Conservation (phyloP, 2,797 vertebrate genomes). For the Pipistrellus pipistrellus region DNA sequence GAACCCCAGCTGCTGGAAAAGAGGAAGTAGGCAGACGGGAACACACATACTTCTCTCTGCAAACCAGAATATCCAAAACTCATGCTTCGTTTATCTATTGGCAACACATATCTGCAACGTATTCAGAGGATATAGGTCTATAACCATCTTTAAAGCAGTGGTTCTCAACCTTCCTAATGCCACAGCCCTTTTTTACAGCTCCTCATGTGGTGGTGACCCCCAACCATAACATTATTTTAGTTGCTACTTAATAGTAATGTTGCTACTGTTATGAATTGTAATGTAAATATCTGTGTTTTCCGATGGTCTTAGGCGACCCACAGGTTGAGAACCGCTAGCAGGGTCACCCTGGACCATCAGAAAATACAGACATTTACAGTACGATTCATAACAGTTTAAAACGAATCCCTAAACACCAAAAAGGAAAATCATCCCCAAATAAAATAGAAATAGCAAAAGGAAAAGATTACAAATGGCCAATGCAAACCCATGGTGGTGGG, state of each 20-base stretch:
- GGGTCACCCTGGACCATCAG: too few relatives aligned
- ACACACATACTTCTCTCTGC: neutral
- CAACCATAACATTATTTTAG: too few relatives aligned
- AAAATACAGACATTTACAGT: too few relatives aligned
- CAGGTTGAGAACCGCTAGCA: too few relatives aligned
- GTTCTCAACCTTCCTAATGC: too few relatives aligned
- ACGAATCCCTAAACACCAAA: neutral
- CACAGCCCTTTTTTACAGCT: too few relatives aligned
- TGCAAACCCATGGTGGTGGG: neutral
- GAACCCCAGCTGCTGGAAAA: neutral
- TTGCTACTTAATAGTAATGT: too few relatives aligned
- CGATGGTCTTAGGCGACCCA: too few relatives aligned
- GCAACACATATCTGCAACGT: neutral
- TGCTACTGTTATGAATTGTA: too few relatives aligned
- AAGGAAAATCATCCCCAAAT: neutral
- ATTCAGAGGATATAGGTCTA: neutral
- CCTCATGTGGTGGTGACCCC: too few relatives aligned
- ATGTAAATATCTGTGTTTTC: too few relatives aligned
- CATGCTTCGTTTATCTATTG: neutral
- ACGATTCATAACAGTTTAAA: neutral
- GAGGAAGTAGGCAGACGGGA: neutral
- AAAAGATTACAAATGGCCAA: neutral
- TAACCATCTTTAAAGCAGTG: neutral
- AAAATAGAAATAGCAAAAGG: neutral
- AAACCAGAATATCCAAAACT: neutral